Base-by-base conservation (phyloP, 2,888 invertebrate genomes). In the Cerastoderma edule region DNA sequence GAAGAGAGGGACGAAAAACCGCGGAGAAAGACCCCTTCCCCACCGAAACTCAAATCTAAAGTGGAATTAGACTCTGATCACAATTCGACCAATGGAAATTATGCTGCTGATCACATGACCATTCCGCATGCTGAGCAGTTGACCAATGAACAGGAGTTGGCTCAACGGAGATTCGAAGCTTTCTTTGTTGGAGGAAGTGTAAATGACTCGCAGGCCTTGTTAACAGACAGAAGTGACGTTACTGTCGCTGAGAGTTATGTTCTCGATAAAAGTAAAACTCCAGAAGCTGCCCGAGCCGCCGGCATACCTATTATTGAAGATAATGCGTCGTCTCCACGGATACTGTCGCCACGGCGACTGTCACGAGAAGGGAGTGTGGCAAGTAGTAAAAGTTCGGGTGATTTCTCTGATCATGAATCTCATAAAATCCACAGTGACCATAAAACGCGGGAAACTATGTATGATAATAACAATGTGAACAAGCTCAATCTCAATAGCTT, bases 1-100 rank as follows among this genome's bases (percentile, higher is more conserved):
- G 95, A 96, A 85, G 96, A 96, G 91, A 94, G 95, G 91, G 95
- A 95, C n/a, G 72, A 77, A 33, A 74, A 73, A 19, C 69, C 72
- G 3, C 78, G 71, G 39, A 66, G 79, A 56, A 85, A 85, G 72
- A 63, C 77, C 28, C 67, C 76, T 0, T 85, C 86, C 8, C 86
- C 88, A 16, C 75, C 84, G 30, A 85, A 85, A 69, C 71, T 82
- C 3, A 81, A 78, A 67, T 83, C 76, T 57, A 78, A 22, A 33
- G 72, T 71, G n/a, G 72, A 67, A 44, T 70, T 69, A 54, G 75
- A 73, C 48, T 72, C 56, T 22, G 79, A 66, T 53, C 67, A n/a
- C n/a, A n/a, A n/a, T n/a, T n/a, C n/a, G n/a, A n/a, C n/a, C n/a
- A n/a, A n/a, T n/a, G n/a, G n/a, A n/a, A n/a, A n/a, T n/a, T n/a